These are phyloP conservation scores for Brachyistius frenatus DNA, from an alignment of 2,113 vertebrate genomes.

Conservation along the genomic window DNA sequence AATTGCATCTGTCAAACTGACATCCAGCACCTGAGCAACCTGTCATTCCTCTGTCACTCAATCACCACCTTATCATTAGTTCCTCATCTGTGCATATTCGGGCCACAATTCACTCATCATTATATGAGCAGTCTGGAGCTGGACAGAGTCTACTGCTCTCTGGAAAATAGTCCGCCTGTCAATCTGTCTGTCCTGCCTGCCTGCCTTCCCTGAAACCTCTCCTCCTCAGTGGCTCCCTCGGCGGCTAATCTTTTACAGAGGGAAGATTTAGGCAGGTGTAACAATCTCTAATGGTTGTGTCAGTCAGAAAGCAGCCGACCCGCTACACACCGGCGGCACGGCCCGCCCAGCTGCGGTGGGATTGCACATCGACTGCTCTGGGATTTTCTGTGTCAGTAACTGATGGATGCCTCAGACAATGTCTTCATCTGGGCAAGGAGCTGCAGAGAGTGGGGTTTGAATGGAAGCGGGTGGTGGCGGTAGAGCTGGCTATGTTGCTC, in stretches of 20 bases:
- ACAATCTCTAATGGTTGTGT: conserved; percentile 77
- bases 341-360: conserved; percentile 31
- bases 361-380: conserved; percentile 15
- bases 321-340: conserved; percentile 8
- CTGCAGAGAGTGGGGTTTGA: not conserved
- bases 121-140: conserved; percentile 29
- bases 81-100: conserved; percentile 66
- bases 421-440: conserved; percentile 47
- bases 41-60: conserved; percentile 48
- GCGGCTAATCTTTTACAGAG: conserved; percentile 68
- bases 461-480: not conserved
- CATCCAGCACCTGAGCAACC: conserved; percentile 31
- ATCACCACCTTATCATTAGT: conserved; percentile 63
- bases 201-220: conserved; percentile 46
- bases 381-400: conserved; percentile 46
- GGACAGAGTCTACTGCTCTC: conserved; percentile 58
- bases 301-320: conserved; percentile 64
- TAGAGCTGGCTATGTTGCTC: not conserved
- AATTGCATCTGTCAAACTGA: conserved; percentile 54
- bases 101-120: conserved; percentile 64
- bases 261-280: conserved; percentile 72
- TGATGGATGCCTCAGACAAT: conserved; percentile 37
- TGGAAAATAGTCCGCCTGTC: conserved; percentile 68
- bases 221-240: conserved; percentile 50
- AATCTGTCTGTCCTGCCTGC: conserved; percentile 49